Evolutionary conservation across 2,113 vertebrate genomes (phyloP).

Genomic region (Ictalurus furcatus): DNA sequence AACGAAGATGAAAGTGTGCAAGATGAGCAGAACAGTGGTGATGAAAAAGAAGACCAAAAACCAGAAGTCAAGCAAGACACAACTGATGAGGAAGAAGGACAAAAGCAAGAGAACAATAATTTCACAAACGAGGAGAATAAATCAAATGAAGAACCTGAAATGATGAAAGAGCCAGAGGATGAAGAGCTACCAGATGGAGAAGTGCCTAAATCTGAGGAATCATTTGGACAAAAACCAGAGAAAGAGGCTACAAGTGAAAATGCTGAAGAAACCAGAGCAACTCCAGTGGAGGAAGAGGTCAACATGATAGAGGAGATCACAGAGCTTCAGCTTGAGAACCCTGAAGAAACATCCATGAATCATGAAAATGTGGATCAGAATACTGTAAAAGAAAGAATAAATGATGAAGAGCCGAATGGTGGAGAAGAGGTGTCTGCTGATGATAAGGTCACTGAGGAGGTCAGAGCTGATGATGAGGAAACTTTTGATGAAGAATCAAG

Average conservation of each 20-base stretch:
- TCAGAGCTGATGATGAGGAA: background rate
- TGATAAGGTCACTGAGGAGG: slow-evolving; percentile 7
- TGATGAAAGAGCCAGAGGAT: background rate
- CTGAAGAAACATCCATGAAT: slow-evolving; percentile 48
- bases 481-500: background rate
- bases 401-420: background rate
- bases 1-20: background rate
- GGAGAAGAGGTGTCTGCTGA: slow-evolving; percentile 28
- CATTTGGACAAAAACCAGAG: slow-evolving; percentile 46
- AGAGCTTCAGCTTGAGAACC: slow-evolving; percentile 48
- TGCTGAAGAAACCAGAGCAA: background rate
- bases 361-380: slow-evolving; percentile 35
- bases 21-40: background rate
- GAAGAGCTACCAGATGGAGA: slow-evolving; percentile 24
- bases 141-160: background rate
- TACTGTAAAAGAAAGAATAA: slow-evolving; percentile 36
- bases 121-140: slow-evolving; percentile 29
- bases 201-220: slow-evolving; percentile 55
- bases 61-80: background rate
- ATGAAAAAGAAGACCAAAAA: background rate
- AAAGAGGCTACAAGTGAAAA: slow-evolving; percentile 39
- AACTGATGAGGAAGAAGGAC: background rate
- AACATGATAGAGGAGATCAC: slow-evolving; percentile 43
- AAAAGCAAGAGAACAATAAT: slow-evolving; percentile 15
- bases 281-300: slow-evolving; percentile 17